Base-by-base conservation (phyloP, 2,797 vertebrate species). In the Galaxias olidus region DNA sequence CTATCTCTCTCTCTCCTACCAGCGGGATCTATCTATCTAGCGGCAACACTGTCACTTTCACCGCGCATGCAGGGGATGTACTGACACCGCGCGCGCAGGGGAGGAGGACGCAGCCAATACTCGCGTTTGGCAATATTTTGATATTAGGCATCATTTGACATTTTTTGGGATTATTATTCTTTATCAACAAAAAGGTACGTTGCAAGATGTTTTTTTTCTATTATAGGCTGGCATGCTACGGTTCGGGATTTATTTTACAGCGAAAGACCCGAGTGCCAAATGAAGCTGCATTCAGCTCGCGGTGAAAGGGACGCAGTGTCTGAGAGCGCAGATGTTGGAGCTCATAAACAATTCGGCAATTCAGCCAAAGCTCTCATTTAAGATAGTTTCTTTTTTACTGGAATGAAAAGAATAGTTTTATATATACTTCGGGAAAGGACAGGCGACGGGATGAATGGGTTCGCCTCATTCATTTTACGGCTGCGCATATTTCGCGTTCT, bases 1-100 rank as follows among this genome's bases (percentile, higher is more conserved):
- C 61, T 7, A 8, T 61, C 53, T 59, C 66, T 71, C 64, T 63
- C 64, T 68, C 43, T 70, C 62, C 68, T n/a, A n/a, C 65, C 48
- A 64, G 55, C 5, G 64, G n/a, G 8, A 15, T 14, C 9, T n/a
- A 59, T 78, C 20, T 30, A 45, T 43, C n/a, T 70, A 73, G 72
- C 82, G 52, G 74, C 87, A 71, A 71, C 78, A 69, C 77, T 74
- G 70, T 76, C 84, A 80, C 84, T 81, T 72, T 77, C 83, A 75
- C 17, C 60, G 9, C 75, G 71, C 83, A 74, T 87, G 81, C 89
- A 89, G 90, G 92, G 93, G 86, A 93, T 88, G 90, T 87, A 86
- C 87, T 94, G 91, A 94, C 82, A 62, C 69, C 42, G 65, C 69
- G 75, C 83, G 77, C 40, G 68, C 56, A 73, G 75, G 54, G 75